Conservation (phyloP, 2,113 vertebrate genomes). For the Edolisoma coerulescens region DNA sequence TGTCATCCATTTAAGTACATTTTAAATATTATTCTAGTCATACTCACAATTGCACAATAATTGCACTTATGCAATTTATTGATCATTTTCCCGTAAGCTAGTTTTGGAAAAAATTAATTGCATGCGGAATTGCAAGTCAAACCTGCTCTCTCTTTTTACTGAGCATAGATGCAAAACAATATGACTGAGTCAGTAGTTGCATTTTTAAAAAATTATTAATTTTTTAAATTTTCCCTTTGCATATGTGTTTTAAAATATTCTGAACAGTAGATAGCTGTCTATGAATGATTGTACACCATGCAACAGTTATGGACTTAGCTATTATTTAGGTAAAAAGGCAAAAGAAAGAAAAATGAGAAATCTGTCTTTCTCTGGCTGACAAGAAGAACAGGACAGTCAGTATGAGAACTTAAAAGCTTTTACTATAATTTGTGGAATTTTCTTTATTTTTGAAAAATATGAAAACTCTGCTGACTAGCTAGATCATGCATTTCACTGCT, state of each 20-base stretch:
- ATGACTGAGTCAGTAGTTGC: background rate
- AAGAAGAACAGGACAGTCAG: background rate
- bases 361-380: background rate
- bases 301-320: background rate
- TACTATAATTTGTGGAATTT: background rate
- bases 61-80: background rate
- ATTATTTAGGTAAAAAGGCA: background rate
- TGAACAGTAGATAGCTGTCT: background rate
- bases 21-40: background rate
- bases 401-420: background rate
- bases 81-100: background rate
- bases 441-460: background rate
- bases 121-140: background rate
- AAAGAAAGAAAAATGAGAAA: background rate
- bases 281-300: background rate
- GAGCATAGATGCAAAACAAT: background rate
- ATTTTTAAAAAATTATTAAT: rapidly evolving
- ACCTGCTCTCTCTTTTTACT: background rate
- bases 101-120: background rate
- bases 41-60: background rate
- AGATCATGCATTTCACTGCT: background rate
- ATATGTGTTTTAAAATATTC: background rate
- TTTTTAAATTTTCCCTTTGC: background rate
- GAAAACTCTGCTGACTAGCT: background rate
- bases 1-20: background rate